phyloP scores from a whole-genome alignment of 2,113 vertebrate genomes.

The Gadus chalcogrammus region DNA sequence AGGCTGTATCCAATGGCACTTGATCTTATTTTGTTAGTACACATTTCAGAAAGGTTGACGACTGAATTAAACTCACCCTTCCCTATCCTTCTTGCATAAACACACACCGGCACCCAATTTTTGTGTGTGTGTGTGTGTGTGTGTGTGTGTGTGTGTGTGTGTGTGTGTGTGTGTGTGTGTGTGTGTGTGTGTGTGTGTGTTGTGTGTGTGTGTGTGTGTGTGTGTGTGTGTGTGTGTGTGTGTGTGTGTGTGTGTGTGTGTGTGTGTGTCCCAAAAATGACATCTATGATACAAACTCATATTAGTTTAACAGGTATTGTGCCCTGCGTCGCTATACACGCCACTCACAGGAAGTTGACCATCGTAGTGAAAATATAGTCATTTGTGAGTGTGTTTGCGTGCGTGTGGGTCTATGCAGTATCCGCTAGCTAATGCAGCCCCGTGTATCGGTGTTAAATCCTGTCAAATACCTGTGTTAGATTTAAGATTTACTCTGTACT shows the following conservation, averaged over 20 bases:
- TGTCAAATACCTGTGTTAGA: constrained; percentile 79
- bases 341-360: constrained; percentile 51
- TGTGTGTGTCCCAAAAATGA: constrained; percentile 36
- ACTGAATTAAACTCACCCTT: background rate
- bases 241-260: constrained; percentile 10
- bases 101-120: constrained; percentile 4
- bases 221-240: constrained; percentile 12
- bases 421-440: constrained; percentile 75
- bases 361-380: constrained; percentile 63
- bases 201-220: constrained; percentile 22
- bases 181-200: constrained; percentile 10
- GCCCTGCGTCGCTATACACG: constrained; percentile 36
- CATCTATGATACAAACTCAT: constrained; percentile 62
- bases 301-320: constrained; percentile 45
- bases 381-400: constrained; percentile 58
- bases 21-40: background rate
- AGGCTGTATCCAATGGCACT: constrained; percentile 2
- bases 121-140: constrained; percentile 11
- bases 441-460: constrained; percentile 74
- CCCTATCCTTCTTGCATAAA: constrained; percentile 21
- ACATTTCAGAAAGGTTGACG: constrained; percentile 17
- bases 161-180: constrained; percentile 21
- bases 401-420: constrained; percentile 60
- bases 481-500: constrained; percentile 78
- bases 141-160: constrained; percentile 12